Evolutionary conservation across 2,888 invertebrate genomes (phyloP).

Genomic region (Pseudococcus longispinus): DNA sequence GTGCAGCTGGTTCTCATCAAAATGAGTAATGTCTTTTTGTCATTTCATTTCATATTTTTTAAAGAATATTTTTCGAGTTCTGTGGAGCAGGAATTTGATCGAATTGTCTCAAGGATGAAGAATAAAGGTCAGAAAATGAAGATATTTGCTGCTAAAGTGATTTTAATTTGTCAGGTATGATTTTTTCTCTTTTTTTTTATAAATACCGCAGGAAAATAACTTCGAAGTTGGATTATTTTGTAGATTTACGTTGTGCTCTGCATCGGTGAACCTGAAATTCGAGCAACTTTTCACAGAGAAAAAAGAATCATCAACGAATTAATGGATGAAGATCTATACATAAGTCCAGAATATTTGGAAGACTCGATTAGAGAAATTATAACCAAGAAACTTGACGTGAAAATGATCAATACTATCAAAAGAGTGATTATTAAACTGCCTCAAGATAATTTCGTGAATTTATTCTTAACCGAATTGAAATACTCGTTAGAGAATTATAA

Average conservation of each 20-base stretch:
- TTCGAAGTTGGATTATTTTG: not conserved
- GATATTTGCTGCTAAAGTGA: not conserved
- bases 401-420: not conserved
- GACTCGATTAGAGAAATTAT: not conserved
- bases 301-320: not conserved
- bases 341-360: conserved; percentile 7
- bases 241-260: not conserved
- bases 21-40: not conserved
- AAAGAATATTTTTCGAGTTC: not conserved
- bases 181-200: not conserved
- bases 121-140: not conserved
- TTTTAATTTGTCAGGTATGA: not conserved
- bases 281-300: not conserved
- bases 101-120: too few relatives aligned
- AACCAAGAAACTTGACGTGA: not conserved
- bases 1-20: not conserved
- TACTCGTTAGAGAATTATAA: not conserved
- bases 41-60: not conserved
- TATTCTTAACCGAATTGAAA: not conserved
- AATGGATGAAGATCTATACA: conserved; percentile 15
- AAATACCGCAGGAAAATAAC: too few relatives aligned
- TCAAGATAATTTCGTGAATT: not conserved
- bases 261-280: not conserved
- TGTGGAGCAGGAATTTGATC: not conserved
- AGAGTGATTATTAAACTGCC: not conserved